These are phyloP conservation scores for Crocodylus rhombifer DNA, from an alignment of 2,797 vertebrate species.

Conservation along the genomic window DNA sequence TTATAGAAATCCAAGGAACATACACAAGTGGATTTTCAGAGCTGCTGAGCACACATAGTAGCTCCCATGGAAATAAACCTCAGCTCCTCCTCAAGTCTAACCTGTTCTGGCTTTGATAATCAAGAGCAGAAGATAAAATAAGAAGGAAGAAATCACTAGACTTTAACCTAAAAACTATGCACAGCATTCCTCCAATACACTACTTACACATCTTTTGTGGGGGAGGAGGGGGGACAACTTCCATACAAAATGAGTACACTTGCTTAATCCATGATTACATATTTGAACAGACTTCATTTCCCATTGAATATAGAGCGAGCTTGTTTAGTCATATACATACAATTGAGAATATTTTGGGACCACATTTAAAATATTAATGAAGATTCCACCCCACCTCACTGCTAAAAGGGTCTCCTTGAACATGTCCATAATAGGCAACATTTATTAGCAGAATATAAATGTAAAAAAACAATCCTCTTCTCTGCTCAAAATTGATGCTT, in stretches of 20 bases:
- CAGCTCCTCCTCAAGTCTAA: not conserved
- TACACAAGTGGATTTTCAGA: not conserved
- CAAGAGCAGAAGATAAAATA: not conserved
- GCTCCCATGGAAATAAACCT: not conserved
- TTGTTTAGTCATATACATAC: not conserved
- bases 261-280: not conserved
- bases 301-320: not conserved
- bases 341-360: not conserved
- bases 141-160: not conserved
- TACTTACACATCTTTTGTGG: not conserved
- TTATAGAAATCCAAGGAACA: conserved; percentile 4
- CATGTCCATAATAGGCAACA: not conserved
- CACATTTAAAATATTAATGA: not conserved
- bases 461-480: conserved; percentile 36
- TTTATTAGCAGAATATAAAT: not conserved
- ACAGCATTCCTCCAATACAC: not conserved
- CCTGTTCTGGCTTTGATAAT: not conserved
- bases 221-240: not conserved
- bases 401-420: not conserved
- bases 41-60: not conserved
- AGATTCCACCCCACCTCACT: not conserved
- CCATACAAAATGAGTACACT: not conserved
- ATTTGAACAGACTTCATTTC: not conserved
- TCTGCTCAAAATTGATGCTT: not conserved
- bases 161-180: not conserved